Base-by-base conservation (phyloP, 2,113 vertebrate species). In the Tachycineta bicolor region DNA sequence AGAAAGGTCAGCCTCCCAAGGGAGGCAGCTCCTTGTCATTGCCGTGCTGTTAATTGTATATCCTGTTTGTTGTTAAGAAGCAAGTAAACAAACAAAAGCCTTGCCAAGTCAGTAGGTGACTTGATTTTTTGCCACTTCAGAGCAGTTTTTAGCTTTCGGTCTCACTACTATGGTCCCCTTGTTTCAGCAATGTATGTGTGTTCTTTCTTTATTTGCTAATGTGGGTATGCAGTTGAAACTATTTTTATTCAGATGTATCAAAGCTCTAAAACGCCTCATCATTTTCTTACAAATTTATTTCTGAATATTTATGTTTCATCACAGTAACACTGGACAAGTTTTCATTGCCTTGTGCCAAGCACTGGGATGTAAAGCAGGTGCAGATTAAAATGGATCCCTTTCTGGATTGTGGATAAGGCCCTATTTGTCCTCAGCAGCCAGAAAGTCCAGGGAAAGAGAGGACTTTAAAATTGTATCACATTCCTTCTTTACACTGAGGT, bases 401-500 rank as follows among this genome's bases (percentile, higher is more conserved):
- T 86, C 63, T 93, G 60, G 62, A 55, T 91, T 87, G 88, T 78
- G 91, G 76, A 87, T 96, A 96, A 95, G 77, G 93, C 28, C 46
- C 56, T 92, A 9, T 90, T 95, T 97, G 91, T 93, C 75, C 56
- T 92, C 26, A 74, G 59, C 37, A 96, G 67, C 82, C 91, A 86
- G 80, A 92, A 94, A 87, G 77, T 80, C 65, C 75, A 60, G 79
- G 44, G 87, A 80, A 94, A 92, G 76, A 96, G 79, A 70, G 34
- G 60, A 77, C 60, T 91, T 91, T 18, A 77, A 89, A 96, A 95
- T 67, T 83, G 52, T 46, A 49, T 67, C 83, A 11, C 76, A 83
- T 95, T 95, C 82, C 74, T 96, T 78, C 90, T 93, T 83, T 90
- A 71, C n/a, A 92, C 85, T 94, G 95, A 96, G 79, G 92, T 96